Evolutionary conservation across 2,113 vertebrate genomes (phyloP), one percentile per base, ranked within the genome.

Genomic region (Coptodon bakossiorum): DNA sequence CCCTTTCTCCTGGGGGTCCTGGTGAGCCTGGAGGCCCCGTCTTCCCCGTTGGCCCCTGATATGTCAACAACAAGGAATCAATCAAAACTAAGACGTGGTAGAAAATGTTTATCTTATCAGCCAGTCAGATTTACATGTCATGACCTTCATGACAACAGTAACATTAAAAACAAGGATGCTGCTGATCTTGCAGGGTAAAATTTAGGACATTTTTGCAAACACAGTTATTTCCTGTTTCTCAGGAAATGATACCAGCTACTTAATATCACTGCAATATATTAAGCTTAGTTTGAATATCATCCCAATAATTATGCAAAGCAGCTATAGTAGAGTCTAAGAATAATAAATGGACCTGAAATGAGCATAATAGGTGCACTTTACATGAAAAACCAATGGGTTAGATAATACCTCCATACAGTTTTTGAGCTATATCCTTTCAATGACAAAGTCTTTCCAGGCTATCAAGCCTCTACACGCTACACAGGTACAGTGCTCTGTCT

Each of bases 1-100:
- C 98, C 94, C 85, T 97, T 17, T 96, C 95, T 78, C 98, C 98
- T 29, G 56, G 63, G 17, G 89, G 84, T 22, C 97, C 98, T 0
- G 53, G 94, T 29, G 86, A 88, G 57, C 97, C 97, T 5, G 93
- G 94, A 31, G 88, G 79, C 86, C 97, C 97, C 34, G 93, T 82
- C 82, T 89, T 96, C 38, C 97, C 98, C 2, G 82, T 87, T 80
- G 92, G 90, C 3, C 97, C 98, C 98, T 98, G 90, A 80, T 3
- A 52, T n/a, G 13, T 86, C 17, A n/a, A 61, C 36, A 82, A 24
- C 38, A 50, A 31, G 48, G 7, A 36, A 45, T n/a, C 9, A 79
- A 8, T 73, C 22, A 73, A 73, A 45, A 73, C n/a, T 63, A 80
- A 80, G 14, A 27, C 19, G 24, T 22, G 66, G 43, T 48, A 71